These are phyloP conservation scores for Zoanthus solanderi DNA, from an alignment of 92 coral and sea anemone species.

Conservation along the genomic window DNA sequence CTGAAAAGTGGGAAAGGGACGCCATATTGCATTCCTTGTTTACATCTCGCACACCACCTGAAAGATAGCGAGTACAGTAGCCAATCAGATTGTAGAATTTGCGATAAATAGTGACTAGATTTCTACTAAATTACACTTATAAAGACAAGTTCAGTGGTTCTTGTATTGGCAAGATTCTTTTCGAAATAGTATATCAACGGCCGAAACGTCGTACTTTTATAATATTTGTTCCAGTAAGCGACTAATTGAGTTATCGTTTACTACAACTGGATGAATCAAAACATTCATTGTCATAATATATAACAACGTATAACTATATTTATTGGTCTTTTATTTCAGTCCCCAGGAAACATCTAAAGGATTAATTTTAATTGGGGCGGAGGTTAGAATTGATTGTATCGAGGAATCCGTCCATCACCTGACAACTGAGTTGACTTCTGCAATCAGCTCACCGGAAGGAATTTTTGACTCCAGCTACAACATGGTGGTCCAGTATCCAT, in stretches of 20 bases:
- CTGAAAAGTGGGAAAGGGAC: too few species aligned
- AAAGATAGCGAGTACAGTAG: too few species aligned
- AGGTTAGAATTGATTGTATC: slow-evolving; percentile 72
- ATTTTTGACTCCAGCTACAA: slow-evolving; percentile 64
- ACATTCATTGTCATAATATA: too few species aligned
- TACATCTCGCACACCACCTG: too few species aligned
- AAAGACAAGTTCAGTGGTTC: too few species aligned
- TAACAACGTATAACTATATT: background rate
- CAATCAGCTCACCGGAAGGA: slow-evolving; percentile 46
- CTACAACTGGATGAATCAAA: too few species aligned
- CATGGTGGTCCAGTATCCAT: slow-evolving; percentile 73
- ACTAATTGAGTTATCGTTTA: too few species aligned
- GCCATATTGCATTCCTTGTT: too few species aligned
- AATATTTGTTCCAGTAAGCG: too few species aligned
- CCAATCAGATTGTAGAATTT: too few species aligned
- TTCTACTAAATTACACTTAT: too few species aligned
- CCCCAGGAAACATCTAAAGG: slow-evolving; percentile 63
- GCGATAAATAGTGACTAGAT: too few species aligned
- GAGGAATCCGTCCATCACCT: slow-evolving; percentile 81
- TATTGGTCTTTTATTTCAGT: slow-evolving; percentile 35
- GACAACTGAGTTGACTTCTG: slow-evolving; percentile 70
- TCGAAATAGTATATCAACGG: background rate
- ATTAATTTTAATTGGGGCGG: slow-evolving; percentile 65
- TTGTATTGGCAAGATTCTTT: background rate
- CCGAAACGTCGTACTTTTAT: background rate